Evolutionary conservation across 2,797 vertebrate species (phyloP), one percentile per base, ranked within the genome.

Genomic region (Pangasius sanitwongsei): DNA sequence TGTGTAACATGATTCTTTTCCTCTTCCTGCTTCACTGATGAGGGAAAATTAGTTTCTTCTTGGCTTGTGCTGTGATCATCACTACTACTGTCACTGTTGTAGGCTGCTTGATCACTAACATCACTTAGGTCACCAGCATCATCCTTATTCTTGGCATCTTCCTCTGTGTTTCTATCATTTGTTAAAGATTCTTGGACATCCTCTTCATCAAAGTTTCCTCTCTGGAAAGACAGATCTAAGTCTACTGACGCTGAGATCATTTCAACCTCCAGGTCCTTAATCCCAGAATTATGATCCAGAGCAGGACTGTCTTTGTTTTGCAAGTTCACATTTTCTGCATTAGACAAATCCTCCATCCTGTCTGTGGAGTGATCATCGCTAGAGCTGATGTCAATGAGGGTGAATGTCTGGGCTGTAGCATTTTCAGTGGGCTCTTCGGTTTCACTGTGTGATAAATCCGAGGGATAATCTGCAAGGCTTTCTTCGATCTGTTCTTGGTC

Each of bases 391-490:
- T 81, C 70, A 1, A 2, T 69, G 0, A 25, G 78, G 23, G 69
- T 87, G 84, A 55, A 44, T 12, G 50, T 88, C 9, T 81, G 89
- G 16, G 87, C 88, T 77, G 83, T 37, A 59, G 70, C 83, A 75
- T 59, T 86, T 31, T 83, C 86, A 86, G 82, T 69, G 13, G 89
- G 86, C 20, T 92, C 93, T 48, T 90, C 83, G 37, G 93, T 94
- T 90, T 96, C 95, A 91, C 93, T 93, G 5, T 94, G 93, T 16
- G 94, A 95, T 83, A 95, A 93, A 91, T 96, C 96, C 16, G 94
- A 96, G 6, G 95, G 95, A 85, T 95, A 96, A 78, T 96, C 96
- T 89, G 96, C 95, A 89, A 95, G 93, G 53, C 94, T 94, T 93
- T 96, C 96, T 44, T 95, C 95, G 3, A 94, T 94, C 53, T 94